Conservation (phyloP, 2,113 vertebrate species). For the Ranitomeya imitator region DNA sequence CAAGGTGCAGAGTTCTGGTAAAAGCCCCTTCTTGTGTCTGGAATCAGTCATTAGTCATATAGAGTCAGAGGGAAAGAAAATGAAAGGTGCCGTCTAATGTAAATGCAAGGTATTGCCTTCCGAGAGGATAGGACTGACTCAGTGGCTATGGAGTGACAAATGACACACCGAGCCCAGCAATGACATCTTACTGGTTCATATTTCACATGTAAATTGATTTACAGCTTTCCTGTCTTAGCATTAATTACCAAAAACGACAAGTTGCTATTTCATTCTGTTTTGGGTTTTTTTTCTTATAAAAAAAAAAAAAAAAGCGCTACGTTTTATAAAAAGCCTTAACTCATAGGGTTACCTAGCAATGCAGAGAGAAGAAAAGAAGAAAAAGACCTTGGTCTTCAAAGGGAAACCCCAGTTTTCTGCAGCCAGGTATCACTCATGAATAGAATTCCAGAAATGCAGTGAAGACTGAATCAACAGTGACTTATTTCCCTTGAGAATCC, state of each 20-base stretch:
- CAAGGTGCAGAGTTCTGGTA: not conserved
- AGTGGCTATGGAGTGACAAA: not conserved
- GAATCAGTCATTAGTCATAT: slow-evolving; percentile 10
- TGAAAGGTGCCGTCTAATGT: not conserved
- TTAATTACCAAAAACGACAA: not conserved
- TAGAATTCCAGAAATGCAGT: not conserved
- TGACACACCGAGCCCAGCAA: not conserved
- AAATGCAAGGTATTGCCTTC: not conserved
- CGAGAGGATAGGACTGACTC: not conserved
- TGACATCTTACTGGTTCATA: not conserved
- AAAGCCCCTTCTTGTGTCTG: slow-evolving; percentile 1
- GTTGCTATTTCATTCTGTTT: not conserved
- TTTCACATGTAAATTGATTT: not conserved
- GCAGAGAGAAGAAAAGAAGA: not conserved
- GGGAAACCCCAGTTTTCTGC: not conserved
- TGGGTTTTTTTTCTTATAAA: not conserved
- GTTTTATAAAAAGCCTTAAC: not conserved
- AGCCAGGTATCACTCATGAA: not conserved
- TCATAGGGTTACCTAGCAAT: not conserved
- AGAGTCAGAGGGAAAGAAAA: not conserved
- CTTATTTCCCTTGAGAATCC: not conserved
- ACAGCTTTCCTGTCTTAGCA: not conserved
- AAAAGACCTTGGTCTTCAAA: not conserved
- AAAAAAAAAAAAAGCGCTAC: not conserved
- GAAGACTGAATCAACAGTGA: not conserved